phyloP scores from a whole-genome alignment of 2,888 invertebrate genomes.

The Dilophus febrilis region DNA sequence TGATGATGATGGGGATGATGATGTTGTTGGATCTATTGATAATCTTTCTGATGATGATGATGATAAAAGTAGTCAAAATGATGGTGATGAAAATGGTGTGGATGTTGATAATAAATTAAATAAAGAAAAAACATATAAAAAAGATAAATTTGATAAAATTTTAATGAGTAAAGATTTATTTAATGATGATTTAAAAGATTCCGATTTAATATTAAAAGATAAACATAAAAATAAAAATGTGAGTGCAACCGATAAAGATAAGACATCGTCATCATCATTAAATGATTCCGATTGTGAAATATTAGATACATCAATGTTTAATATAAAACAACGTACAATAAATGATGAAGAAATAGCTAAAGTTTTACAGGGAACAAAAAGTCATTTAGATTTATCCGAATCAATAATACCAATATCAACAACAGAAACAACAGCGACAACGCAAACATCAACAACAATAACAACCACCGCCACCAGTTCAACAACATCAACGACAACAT shows the following conservation, averaged over 20 bases:
- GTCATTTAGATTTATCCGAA: no score
- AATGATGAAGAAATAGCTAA: neutral
- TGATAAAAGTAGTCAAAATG: neutral
- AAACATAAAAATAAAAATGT: neutral
- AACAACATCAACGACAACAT: constrained; percentile 16
- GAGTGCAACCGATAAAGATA: no score
- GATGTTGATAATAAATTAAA: neutral
- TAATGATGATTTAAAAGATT: constrained; percentile 1
- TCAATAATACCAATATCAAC: constrained; percentile 14
- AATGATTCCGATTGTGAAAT: constrained; percentile 16
- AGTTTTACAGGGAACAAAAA: neutral
- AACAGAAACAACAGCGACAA: constrained; percentile 11
- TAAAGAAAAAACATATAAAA: neutral
- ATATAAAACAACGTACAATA: constrained; percentile 7
- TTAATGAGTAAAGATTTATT: constrained; percentile 1
- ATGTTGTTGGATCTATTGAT: neutral
- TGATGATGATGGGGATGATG: neutral
- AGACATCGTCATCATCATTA: neutral
- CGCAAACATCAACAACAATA: constrained; percentile 1
- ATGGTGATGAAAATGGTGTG: neutral
- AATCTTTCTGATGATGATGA: neutral
- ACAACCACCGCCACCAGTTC: constrained; percentile 16
- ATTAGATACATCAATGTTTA: constrained; percentile 12
- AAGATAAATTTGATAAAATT: neutral
- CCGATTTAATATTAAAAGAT: neutral